Evolutionary conservation across 2,888 invertebrate genomes (phyloP).

Genomic region (Nomada flava): DNA sequence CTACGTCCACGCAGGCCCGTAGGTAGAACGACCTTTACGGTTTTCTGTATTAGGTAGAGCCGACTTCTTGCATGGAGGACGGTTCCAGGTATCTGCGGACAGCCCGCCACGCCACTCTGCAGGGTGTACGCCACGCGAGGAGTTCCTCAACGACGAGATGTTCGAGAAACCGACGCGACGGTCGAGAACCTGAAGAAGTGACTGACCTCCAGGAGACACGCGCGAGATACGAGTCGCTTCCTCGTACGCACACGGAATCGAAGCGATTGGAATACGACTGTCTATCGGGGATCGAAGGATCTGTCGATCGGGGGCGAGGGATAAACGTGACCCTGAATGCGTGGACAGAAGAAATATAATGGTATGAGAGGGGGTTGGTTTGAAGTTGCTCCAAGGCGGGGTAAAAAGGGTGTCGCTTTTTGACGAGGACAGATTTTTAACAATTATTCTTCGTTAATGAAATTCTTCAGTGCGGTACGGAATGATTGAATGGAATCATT

Average conservation of each 20-base stretch:
- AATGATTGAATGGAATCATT: no score
- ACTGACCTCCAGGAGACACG: constrained; percentile 77
- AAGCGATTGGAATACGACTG: constrained; percentile 1
- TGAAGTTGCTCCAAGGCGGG: not conserved
- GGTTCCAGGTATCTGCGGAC: constrained; percentile 75
- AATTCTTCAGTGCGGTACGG: no score
- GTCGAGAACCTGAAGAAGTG: constrained; percentile 74
- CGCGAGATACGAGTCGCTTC: constrained; percentile 71
- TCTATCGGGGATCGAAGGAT: constrained; percentile 1
- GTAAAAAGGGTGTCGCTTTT: not conserved
- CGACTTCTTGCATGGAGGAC: constrained; percentile 76
- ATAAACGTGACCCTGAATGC: constrained; percentile 1
- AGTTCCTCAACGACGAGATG: constrained; percentile 61
- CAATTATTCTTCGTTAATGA: no score
- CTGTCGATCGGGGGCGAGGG: not conserved
- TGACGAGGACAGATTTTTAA: no score
- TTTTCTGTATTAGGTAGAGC: constrained; percentile 82
- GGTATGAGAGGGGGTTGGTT: no score
- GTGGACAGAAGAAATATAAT: not conserved
- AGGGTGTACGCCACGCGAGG: constrained; percentile 51
- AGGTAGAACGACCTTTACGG: constrained; percentile 73
- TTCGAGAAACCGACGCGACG: constrained; percentile 9
- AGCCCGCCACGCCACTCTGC: constrained; percentile 62
- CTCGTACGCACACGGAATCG: constrained; percentile 76
- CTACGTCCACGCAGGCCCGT: constrained; percentile 58